Evolutionary conservation across 2,888 invertebrate genomes (phyloP).

Genomic region (Drosophila seclusa): DNA sequence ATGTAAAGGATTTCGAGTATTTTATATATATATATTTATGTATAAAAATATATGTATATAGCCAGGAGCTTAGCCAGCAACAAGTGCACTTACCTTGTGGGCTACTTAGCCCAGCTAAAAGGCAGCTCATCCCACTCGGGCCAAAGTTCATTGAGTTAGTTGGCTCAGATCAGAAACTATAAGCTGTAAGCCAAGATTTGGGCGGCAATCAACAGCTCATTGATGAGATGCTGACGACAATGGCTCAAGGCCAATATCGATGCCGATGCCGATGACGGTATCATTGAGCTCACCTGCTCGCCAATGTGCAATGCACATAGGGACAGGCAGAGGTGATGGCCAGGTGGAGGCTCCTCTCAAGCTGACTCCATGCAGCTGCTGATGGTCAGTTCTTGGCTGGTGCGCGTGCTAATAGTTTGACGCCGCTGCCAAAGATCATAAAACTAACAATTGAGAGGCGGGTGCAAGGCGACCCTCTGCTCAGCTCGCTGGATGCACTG

Average conservation of each 20-base stretch:
- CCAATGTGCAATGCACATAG: background rate
- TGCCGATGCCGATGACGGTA: background rate
- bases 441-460: conserved; percentile 24
- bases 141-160: conserved; percentile 59
- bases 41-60: background rate
- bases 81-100: conserved; percentile 32
- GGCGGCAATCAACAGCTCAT: conserved; percentile 25
- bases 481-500: background rate
- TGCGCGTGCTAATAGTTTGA: conserved; percentile 66
- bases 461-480: background rate
- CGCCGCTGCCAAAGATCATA: conserved; percentile 51
- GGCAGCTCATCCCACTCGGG: conserved; percentile 29
- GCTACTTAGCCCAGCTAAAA: conserved; percentile 44
- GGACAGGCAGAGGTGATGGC: conserved; percentile 35
- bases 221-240: conserved; percentile 16
- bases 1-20: conserved; percentile 48
- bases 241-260: background rate
- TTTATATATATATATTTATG: background rate
- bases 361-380: conserved; percentile 14
- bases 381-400: conserved; percentile 11
- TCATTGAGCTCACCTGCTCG: conserved; percentile 35
- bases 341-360: conserved; percentile 41
- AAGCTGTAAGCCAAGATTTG: conserved; percentile 23
- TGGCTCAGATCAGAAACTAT: conserved; percentile 27
- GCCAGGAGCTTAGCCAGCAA: background rate